Evolutionary conservation across 2,797 vertebrate species (phyloP), one percentile per base, ranked within the genome.

Genomic region (Diglossa cyanea): DNA sequence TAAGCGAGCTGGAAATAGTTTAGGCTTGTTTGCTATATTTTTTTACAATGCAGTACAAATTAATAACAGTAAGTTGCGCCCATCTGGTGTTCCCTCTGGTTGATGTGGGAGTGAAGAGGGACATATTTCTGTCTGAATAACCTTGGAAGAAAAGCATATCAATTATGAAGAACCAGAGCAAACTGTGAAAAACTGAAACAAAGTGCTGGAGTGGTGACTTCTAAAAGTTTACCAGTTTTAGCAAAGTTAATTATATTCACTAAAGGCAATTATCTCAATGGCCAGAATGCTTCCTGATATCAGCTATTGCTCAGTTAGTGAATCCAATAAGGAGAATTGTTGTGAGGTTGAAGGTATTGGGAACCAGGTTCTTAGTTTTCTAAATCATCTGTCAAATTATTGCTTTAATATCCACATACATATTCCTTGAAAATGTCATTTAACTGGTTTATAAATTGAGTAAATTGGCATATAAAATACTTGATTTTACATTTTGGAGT

Each of bases 41-140:
- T 84, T 85, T 87, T 85, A 65, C 67, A 87, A 72, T 74, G 61
- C 57, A 51, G 58, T 72, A 74, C 81, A 92, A 89, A 95, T 91
- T 93, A 94, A 95, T 77, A 95, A 77, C 81, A 92, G 86, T 74
- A 77, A 95, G 62, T 71, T 95, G 81, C 0, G 0, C 50, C 81
- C 86, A 95, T 96, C 88, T 96, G 88, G 70, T 92, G 77, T 92
- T 93, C 94, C 80, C 57, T 72, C 67, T 93, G 54, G 80, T 89
- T 92, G 84, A 91, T 10, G 33, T 87, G 84, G 86, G 57, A 95
- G 63, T 53, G 45, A 83, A 82, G 61, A 94, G 61, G 81, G 88
- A 72, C 53, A 31, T 85, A 79, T 72, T 94, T 93, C 72, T 90
- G 37, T 91, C 81, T 93, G 88, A 86, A 95, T 85, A 95, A 94